These are phyloP conservation scores for Montifringilla adamsi DNA, from an alignment of 2,113 vertebrate genomes.

Conservation along the genomic window DNA sequence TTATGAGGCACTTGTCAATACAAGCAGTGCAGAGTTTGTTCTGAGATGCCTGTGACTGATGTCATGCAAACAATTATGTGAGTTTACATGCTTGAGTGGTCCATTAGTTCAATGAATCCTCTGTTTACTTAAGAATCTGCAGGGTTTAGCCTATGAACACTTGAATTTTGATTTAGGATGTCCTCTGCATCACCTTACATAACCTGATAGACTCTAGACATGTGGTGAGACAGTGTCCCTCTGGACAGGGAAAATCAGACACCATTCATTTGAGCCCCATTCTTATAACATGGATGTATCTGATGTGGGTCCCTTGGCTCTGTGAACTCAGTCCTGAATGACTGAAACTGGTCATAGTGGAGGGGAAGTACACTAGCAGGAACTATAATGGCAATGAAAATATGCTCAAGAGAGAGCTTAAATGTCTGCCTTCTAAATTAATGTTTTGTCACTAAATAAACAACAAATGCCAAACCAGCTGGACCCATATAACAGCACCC, in stretches of 20 bases:
- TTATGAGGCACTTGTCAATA: background rate
- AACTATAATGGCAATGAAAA: background rate
- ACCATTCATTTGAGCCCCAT: background rate
- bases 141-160: background rate
- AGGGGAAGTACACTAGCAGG: background rate
- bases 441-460: constrained; percentile 22
- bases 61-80: background rate
- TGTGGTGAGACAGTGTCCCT: background rate
- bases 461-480: background rate
- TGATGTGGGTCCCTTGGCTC: background rate
- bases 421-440: background rate
- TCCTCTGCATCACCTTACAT: background rate
- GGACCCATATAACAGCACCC: background rate
- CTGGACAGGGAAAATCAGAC: background rate
- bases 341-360: background rate
- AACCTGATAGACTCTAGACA: background rate
- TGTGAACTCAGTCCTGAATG: background rate
- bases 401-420: background rate
- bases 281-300: background rate
- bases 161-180: background rate
- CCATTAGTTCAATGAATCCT: background rate
- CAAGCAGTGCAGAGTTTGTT: background rate
- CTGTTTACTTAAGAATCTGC: background rate
- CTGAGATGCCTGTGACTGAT: background rate
- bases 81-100: background rate